Evolutionary conservation across 2,888 invertebrate species (phyloP).

Genomic region (Pollenia amentaria): DNA sequence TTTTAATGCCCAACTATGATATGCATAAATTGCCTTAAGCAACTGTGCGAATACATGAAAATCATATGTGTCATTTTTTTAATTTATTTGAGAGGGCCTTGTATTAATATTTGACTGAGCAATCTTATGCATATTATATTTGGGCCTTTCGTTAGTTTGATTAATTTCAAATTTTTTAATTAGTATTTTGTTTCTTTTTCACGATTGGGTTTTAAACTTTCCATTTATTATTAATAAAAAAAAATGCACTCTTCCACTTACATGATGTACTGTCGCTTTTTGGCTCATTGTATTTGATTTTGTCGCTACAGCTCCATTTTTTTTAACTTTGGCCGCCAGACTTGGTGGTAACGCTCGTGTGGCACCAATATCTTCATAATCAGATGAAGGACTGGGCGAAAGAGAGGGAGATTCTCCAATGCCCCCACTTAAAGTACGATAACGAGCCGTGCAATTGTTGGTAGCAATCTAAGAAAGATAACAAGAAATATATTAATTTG

Average conservation of each 20-base stretch:
- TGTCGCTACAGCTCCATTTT: slow-evolving; percentile 82
- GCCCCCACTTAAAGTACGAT: slow-evolving; percentile 86
- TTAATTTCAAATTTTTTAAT: too few relatives aligned
- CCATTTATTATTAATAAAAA: not conserved
- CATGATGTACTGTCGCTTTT: slow-evolving; percentile 88
- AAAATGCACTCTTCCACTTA: slow-evolving; percentile 80
- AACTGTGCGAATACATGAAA: too few relatives aligned
- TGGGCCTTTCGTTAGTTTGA: too few relatives aligned
- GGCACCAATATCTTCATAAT: slow-evolving; percentile 89
- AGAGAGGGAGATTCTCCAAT: slow-evolving; percentile 85
- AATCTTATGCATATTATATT: too few relatives aligned
- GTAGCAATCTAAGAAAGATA: slow-evolving; percentile 82
- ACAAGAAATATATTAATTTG: not conserved
- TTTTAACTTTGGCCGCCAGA: slow-evolving; percentile 83
- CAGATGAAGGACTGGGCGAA: slow-evolving; percentile 89
- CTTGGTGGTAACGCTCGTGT: slow-evolving; percentile 82
- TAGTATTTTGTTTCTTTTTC: too few relatives aligned
- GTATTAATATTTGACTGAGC: too few relatives aligned
- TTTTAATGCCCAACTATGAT: too few relatives aligned
- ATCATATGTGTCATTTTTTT: too few relatives aligned
- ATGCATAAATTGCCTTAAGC: too few relatives aligned
- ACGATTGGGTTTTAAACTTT: not conserved
- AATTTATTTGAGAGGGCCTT: too few relatives aligned
- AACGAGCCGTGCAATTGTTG: slow-evolving; percentile 85
- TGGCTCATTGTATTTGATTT: slow-evolving; percentile 86